Percentiles rank a stretch among this genome's conserved stretches.
Evolutionary conservation across 2,888 invertebrate species (phyloP).

Genomic region (Phyto melanocephala): DNA sequence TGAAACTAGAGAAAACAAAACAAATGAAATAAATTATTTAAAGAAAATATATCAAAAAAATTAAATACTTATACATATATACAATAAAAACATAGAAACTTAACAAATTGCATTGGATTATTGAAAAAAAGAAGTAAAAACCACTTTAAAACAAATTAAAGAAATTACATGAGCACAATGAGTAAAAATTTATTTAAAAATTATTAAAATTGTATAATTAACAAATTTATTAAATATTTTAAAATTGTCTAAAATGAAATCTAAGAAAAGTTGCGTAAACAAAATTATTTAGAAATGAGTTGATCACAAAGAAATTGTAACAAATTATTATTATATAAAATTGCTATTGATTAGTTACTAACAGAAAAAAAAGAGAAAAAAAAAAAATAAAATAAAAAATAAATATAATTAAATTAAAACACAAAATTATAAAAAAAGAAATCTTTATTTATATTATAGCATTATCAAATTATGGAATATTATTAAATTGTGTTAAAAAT

Average conservation of each 20-base stretch:
- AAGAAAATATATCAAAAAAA: conserved; percentile 44
- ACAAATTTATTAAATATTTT: conserved; percentile 39
- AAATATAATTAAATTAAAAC: conserved; percentile 37
- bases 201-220: background rate
- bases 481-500: conserved; percentile 64
- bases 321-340: conserved; percentile 59
- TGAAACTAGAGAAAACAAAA: conserved; percentile 46
- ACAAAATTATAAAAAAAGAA: conserved; percentile 20
- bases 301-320: conserved; percentile 23
- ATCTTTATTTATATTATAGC: conserved; percentile 62
- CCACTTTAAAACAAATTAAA: background rate
- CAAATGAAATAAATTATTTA: conserved; percentile 29
- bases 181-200: conserved; percentile 26
- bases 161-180: conserved; percentile 28
- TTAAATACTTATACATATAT: conserved; percentile 13
- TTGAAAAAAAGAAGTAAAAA: conserved; percentile 6
- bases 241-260: conserved; percentile 20
- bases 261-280: background rate
- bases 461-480: conserved; percentile 62
- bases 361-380: conserved; percentile 16
- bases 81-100: conserved; percentile 41
- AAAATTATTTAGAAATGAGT: conserved; percentile 42
- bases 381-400: conserved; percentile 21
- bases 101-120: conserved; percentile 59
- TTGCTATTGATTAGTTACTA: conserved; percentile 49